Percentiles rank a stretch among this genome's conserved stretches.
phyloP scores from a whole-genome alignment of 1,140 invertebrate genomes.

The Trichonephila clavipes region DNA sequence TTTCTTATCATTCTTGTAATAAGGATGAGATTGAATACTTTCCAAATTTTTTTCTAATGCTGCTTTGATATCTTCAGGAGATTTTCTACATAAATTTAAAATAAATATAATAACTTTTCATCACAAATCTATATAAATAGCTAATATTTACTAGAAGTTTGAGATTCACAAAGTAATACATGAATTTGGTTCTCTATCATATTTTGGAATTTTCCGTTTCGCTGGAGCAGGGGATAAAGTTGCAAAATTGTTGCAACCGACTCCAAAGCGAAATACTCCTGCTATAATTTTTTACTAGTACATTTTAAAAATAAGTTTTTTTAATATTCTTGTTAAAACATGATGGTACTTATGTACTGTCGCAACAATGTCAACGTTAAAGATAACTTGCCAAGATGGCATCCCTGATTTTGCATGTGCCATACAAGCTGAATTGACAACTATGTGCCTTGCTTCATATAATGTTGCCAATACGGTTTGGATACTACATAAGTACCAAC shows the following conservation, averaged over 20 bases:
- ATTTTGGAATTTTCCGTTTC: neutral
- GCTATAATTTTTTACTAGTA: no score
- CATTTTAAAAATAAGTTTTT: no score
- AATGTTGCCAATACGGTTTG: no score
- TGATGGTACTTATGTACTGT: no score
- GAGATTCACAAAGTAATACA: neutral
- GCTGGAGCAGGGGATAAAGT: neutral
- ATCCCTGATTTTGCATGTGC: no score
- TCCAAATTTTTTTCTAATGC: conserved; percentile 84
- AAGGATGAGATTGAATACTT: conserved; percentile 55
- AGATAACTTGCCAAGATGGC: no score
- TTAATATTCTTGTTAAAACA: no score
- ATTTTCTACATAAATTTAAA: conserved; percentile 81
- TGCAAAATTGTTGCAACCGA: neutral
- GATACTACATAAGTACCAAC: no score
- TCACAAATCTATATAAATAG: neutral
- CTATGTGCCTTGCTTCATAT: no score
- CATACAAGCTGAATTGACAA: no score
- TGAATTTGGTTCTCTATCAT: neutral
- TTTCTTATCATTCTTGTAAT: conserved; percentile 57
- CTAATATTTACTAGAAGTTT: neutral
- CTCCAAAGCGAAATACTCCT: no score
- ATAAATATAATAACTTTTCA: neutral
- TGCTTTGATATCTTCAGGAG: conserved; percentile 88
- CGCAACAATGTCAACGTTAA: no score